phyloP scores from a whole-genome alignment of 2,113 vertebrate species.

The Anoura caudifer region DNA sequence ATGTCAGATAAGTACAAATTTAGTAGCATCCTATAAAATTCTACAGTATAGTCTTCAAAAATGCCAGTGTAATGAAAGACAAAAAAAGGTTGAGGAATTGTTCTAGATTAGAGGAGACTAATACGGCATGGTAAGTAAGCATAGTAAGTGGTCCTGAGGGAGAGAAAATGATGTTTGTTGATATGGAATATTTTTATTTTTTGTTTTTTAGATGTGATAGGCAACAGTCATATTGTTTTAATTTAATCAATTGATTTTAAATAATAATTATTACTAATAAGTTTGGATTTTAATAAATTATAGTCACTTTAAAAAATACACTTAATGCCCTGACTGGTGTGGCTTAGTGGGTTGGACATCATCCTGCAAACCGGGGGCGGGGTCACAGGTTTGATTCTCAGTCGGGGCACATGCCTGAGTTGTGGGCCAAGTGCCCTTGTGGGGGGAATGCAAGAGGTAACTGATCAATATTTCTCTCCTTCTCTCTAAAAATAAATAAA shows the following conservation, averaged over 20 bases:
- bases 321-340: too few species aligned
- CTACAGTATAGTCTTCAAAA: background rate
- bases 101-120: background rate
- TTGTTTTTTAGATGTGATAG: background rate
- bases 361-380: too few species aligned
- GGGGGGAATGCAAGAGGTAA: too few species aligned
- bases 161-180: background rate
- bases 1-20: background rate
- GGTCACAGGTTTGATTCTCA: too few species aligned
- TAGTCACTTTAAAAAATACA: background rate
- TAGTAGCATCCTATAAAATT: background rate
- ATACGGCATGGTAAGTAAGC: background rate
- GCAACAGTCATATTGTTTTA: background rate
- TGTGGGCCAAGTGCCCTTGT: too few species aligned
- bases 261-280: background rate
- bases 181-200: background rate
- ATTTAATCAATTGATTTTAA: background rate
- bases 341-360: too few species aligned
- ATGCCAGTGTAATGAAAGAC: background rate
- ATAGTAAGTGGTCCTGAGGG: background rate
- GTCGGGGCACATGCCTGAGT: too few species aligned
- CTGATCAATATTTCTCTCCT: too few species aligned
- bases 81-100: background rate
- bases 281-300: background rate
- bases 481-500: too few species aligned